Base-by-base conservation (phyloP, 2,113 vertebrate species). In the Tupaia chinensis region DNA sequence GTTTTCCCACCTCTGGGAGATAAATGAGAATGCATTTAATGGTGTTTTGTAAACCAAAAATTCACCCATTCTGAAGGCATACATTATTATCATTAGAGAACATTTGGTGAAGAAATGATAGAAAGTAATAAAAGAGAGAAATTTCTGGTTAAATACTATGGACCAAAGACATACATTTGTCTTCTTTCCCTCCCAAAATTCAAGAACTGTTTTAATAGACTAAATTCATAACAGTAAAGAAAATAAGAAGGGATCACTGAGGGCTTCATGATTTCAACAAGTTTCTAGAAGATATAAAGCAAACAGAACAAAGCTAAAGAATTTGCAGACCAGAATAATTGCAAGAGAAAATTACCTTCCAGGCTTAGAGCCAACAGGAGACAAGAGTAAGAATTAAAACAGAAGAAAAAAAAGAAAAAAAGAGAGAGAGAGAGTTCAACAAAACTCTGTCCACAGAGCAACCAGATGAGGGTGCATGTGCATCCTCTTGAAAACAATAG, bases 1-100 rank as follows among this genome's bases (percentile, higher is more conserved):
- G 15, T 34, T 7, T 69, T 76, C 1, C 66, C 56, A 73, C 58
- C 92, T 96, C 80, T 93, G 65, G 89, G 7, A 16, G 27, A 17
- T 92, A 77, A 93, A 63, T 60, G 15, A 76, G 3, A 44, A 13
- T 74, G 20, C 32, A 86, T 23, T 56, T 87, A 63, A 90, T 3
- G 73, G 3, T 79, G 3, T 68, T 96, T 79, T 89, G 2, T 77
- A 93, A 72, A 53, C 10, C 32, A 82, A 77, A 77, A 89, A 61
- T 66, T 56, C 44, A 92, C 13, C 6, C 16, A 81, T 44, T 44
- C 44, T 78, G 20, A 22, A 81, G 19, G 66, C 85, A 63, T 9
- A 88, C 60, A 93, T 72, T 89, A 91, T 79, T 81, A 91, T 78
- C 63, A 68, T 54, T 90, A 85, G 19, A 93, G 15, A n/a, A 73